Evolutionary conservation across 1,140 invertebrate species (phyloP).

Genomic region (Delia radicum): DNA sequence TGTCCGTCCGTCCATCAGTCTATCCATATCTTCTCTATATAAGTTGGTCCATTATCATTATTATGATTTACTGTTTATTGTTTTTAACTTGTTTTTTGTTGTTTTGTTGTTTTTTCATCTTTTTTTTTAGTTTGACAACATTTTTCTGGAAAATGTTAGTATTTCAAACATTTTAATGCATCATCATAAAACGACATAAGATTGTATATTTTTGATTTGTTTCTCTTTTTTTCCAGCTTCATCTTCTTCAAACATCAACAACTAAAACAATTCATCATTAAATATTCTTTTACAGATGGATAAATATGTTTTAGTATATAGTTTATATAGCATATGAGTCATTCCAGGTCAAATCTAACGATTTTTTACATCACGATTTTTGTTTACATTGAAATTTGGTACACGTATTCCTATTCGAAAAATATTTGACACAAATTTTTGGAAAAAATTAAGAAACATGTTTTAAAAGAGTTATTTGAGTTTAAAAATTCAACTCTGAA

Average conservation of each 20-base stretch:
- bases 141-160: background rate
- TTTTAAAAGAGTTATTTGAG: too few relatives aligned
- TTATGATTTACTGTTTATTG: slow-evolving; percentile 17
- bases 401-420: background rate
- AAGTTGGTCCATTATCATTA: background rate
- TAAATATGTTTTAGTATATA: background rate
- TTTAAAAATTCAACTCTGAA: too few relatives aligned
- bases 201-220: background rate
- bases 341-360: too few relatives aligned
- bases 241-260: background rate
- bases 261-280: background rate
- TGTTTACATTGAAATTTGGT: too few relatives aligned
- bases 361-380: too few relatives aligned
- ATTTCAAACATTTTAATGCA: slow-evolving; percentile 6
- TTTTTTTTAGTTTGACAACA: background rate
- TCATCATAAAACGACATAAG: slow-evolving; percentile 1
- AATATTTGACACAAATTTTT: background rate
- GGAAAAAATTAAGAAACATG: too few relatives aligned
- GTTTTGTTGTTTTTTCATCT: background rate
- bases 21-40: background rate
- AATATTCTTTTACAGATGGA: background rate
- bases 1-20: background rate
- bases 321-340: background rate
- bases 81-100: background rate
- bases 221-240: background rate